phyloP scores from a whole-genome alignment of 2,888 invertebrate species.

The Campoplex nolae region DNA sequence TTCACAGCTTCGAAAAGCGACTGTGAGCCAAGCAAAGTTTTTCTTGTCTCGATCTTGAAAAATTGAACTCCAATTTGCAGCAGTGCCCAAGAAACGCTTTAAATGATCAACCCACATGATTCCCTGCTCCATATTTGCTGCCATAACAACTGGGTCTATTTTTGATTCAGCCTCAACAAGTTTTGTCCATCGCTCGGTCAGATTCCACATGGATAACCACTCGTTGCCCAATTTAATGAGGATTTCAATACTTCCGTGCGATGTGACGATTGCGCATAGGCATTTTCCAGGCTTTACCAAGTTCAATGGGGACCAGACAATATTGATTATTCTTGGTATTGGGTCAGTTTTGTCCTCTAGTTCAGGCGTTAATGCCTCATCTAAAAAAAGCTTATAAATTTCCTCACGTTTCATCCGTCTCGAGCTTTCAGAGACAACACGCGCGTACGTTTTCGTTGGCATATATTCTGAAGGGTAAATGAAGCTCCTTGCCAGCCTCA shows the following conservation, averaged over 20 bases:
- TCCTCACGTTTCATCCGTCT: conserved; percentile 75
- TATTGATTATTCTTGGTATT: conserved; percentile 72
- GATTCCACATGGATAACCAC: conserved; percentile 78
- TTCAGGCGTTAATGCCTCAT: conserved; percentile 77
- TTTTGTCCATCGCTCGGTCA: conserved; percentile 72
- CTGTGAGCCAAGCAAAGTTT: conserved; percentile 77
- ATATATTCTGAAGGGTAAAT: conserved; percentile 76
- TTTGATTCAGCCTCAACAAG: conserved; percentile 69
- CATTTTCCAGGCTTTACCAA: conserved; percentile 77
- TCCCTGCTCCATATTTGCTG: conserved; percentile 15
- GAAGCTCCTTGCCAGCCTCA: conserved; percentile 79
- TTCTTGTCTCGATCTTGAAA: conserved; percentile 49
- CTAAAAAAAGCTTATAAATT: conserved; percentile 77
- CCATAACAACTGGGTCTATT: conserved; percentile 24
- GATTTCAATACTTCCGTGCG: conserved; percentile 78
- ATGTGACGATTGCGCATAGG: conserved; percentile 77
- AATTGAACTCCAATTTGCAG: conserved; percentile 79
- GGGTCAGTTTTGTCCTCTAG: conserved; percentile 71
- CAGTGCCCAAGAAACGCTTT: conserved; percentile 75
- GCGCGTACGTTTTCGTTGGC: conserved; percentile 72
- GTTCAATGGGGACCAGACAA: conserved; percentile 80
- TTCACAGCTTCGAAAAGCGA: conserved; percentile 78
- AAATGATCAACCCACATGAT: conserved; percentile 68
- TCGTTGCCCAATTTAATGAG: conserved; percentile 73
- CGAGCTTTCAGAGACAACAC: conserved; percentile 70